A percentile compares a stretch with the other conserved stretches of the same genome.
Evolutionary conservation across 2,113 vertebrate species (phyloP).

Genomic region (Gallinago media): DNA sequence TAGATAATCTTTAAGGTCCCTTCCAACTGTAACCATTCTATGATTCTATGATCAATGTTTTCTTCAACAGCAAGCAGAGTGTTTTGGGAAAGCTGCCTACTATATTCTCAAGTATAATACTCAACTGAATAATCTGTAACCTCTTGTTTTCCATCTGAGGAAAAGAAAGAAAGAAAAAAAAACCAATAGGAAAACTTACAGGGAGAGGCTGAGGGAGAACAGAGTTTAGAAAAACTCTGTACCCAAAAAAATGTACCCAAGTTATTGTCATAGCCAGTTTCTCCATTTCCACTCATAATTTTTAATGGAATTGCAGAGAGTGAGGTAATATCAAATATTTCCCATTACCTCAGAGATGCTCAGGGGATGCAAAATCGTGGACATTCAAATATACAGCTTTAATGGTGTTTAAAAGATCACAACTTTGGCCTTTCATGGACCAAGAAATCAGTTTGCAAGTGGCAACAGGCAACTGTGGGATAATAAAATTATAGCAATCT

Average conservation of each 20-base stretch:
- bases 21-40: too few species aligned
- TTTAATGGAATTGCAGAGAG: neutral
- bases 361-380: neutral
- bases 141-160: neutral
- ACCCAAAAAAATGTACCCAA: fast-evolving
- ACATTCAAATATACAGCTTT: neutral
- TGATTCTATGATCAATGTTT: neutral
- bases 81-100: neutral
- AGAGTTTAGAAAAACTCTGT: neutral
- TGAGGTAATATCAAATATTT: neutral
- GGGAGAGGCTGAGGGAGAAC: fast-evolving
- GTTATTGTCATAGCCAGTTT: neutral
- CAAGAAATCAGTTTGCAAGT: neutral
- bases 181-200: neutral
- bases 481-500: neutral
- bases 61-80: neutral
- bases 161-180: neutral
- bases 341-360: neutral
- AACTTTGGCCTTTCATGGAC: neutral
- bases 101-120: neutral
- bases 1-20: too few species aligned
- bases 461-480: neutral
- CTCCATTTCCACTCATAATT: neutral
- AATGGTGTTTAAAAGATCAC: neutral
- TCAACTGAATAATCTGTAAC: neutral